Evolutionary conservation across 2,797 vertebrate genomes (phyloP).

Genomic region (Scleropages formosus): DNA sequence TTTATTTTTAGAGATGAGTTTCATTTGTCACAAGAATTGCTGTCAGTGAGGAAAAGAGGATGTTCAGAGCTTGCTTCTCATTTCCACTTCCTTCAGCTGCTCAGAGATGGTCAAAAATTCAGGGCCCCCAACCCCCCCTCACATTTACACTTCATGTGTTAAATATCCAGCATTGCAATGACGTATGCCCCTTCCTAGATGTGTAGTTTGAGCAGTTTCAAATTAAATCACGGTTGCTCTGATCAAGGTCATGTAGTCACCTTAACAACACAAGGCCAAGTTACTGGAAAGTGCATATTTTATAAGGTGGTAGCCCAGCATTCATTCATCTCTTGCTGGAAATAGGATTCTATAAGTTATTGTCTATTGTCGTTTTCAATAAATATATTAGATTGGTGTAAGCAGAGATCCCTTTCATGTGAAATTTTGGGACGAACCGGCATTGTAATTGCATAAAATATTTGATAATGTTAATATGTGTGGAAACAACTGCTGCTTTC

Average conservation of each 20-base stretch:
- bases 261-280: not conserved
- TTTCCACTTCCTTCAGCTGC: not conserved
- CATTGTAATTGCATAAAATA: not conserved
- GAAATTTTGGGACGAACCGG: not conserved
- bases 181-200: not conserved
- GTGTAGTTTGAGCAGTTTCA: not conserved
- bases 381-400: too few species aligned
- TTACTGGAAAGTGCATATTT: not conserved
- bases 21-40: conserved; percentile 13
- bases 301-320: too few species aligned
- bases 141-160: not conserved
- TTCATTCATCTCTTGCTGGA: not conserved
- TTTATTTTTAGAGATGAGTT: conserved; percentile 19
- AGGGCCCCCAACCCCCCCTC: not conserved
- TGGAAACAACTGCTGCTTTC: not conserved
- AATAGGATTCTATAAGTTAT: not conserved
- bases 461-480: not conserved
- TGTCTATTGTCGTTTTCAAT: not conserved
- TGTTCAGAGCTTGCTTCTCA: not conserved
- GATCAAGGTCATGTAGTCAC: not conserved
- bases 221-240: not conserved
- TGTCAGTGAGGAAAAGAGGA: not conserved
- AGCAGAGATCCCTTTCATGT: not conserved
- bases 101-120: not conserved
- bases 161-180: not conserved